Evolutionary conservation across 2,797 vertebrate species (phyloP).

Genomic region (Brachymystax lenok): DNA sequence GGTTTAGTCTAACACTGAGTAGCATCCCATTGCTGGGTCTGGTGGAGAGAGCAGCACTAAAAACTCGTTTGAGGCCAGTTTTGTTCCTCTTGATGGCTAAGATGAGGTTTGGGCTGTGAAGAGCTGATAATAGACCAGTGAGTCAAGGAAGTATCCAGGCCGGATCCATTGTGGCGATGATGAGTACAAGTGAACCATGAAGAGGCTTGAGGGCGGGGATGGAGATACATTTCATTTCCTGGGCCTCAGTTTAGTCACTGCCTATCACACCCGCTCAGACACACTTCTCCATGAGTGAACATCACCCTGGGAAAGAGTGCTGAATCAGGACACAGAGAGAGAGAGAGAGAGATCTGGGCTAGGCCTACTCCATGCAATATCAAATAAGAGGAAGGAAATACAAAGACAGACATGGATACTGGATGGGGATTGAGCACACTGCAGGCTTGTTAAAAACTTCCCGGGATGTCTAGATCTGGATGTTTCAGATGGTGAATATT

Average conservation of each 20-base stretch:
- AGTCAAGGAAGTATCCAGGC: too few species aligned
- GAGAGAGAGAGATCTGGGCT: background rate
- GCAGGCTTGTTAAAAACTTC: background rate
- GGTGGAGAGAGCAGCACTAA: too few species aligned
- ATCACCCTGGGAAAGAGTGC: conserved; percentile 5
- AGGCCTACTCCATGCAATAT: background rate
- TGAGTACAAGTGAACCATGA: conserved; percentile 11
- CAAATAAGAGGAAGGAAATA: too few species aligned
- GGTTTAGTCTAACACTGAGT: background rate
- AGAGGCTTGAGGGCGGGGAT: conserved; percentile 23
- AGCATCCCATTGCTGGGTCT: too few species aligned
- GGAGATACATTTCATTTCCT: conserved; percentile 43
- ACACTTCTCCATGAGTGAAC: background rate
- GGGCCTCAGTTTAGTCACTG: conserved; percentile 11
- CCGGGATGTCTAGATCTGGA: background rate
- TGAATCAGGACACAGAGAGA: background rate
- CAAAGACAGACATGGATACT: too few species aligned
- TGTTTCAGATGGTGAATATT: background rate
- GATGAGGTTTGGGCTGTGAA: too few species aligned
- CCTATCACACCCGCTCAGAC: background rate
- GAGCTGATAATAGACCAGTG: too few species aligned
- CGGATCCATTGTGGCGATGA: conserved; percentile 16
- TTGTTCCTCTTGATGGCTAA: too few species aligned
- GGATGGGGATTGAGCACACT: background rate
- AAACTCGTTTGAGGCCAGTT: too few species aligned